Evolutionary conservation across 2,113 vertebrate species (phyloP).

Genomic region (Pseudorectes ferrugineus): DNA sequence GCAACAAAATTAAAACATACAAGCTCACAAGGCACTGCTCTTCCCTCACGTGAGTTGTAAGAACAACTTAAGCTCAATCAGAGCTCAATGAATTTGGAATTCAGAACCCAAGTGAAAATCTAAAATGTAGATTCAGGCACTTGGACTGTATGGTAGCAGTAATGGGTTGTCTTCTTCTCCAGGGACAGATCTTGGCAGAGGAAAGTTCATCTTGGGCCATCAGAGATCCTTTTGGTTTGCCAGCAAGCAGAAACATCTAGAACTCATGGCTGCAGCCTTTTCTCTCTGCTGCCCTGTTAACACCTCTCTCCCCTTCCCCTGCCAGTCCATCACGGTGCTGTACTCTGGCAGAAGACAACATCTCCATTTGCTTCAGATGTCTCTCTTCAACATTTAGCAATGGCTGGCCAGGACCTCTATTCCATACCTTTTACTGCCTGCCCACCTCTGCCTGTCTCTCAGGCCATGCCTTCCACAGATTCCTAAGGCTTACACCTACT

Average conservation of each 20-base stretch:
- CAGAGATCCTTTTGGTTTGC: background rate
- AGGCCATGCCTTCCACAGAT: background rate
- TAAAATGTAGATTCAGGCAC: background rate
- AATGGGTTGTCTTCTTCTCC: background rate
- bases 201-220: background rate
- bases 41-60: background rate
- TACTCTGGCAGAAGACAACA: background rate
- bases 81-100: background rate
- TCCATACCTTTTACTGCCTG: background rate
- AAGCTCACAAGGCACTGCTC: background rate
- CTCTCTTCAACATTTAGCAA: background rate
- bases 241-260: background rate
- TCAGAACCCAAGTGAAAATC: background rate
- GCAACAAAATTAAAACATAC: background rate
- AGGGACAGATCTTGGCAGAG: background rate
- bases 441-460: background rate
- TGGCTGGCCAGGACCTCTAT: background rate
- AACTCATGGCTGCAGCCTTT: background rate
- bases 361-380: background rate
- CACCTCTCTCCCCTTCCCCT: background rate
- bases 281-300: background rate
- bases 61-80: background rate
- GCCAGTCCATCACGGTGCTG: accelerated
- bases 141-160: background rate
- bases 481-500: background rate